Base-by-base conservation (phyloP, 2,797 vertebrate genomes). In the Gobio occitaniae region DNA sequence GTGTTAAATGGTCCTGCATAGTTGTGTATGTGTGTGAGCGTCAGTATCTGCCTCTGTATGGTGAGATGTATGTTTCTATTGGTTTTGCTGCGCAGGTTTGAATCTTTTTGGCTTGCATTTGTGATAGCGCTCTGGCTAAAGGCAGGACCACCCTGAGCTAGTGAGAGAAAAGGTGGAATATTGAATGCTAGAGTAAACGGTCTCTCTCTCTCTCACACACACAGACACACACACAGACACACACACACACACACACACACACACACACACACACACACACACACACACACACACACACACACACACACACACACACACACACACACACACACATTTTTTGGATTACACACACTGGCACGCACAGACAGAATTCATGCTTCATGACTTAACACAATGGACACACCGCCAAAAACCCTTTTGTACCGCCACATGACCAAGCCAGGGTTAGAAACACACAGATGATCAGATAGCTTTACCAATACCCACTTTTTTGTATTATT, bases 101-200 rank as follows among this genome's bases (percentile, higher is more conserved):
- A 81, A 52, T 72, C 44, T 86, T 41, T 81, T 36, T 86, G 74
- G 59, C 71, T 47, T 80, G 56, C 36, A 17, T 77, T 29, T 56
- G 78, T 76, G 90, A 85, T 91, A 88, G 91, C 84, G 11, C 84
- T 81, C 61, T 87, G 86, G 90, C 91, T 90, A 91, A 90, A 91
- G 89, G 90, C 87, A 38, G 90, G 94, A 95, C 95, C 94, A 94
- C 94, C 94, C 92, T 93, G 91, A 2, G 32, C 70, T 89, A 70
- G 41, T 89, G 91, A 65, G 86, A 89, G 88, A 91, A 90, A 88
- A 92, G 91, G 90, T 92, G 78, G 92, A 94, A 94, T 93, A 91
- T 94, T 94, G 93, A 94, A 94, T 93, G 90, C 89, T 91, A 88
- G 92, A 87, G 91, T 52, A 81, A 89, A 91, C 90, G 66, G 92